Conservation (phyloP, 1,140 invertebrate genomes). For the Platyura marginata region DNA sequence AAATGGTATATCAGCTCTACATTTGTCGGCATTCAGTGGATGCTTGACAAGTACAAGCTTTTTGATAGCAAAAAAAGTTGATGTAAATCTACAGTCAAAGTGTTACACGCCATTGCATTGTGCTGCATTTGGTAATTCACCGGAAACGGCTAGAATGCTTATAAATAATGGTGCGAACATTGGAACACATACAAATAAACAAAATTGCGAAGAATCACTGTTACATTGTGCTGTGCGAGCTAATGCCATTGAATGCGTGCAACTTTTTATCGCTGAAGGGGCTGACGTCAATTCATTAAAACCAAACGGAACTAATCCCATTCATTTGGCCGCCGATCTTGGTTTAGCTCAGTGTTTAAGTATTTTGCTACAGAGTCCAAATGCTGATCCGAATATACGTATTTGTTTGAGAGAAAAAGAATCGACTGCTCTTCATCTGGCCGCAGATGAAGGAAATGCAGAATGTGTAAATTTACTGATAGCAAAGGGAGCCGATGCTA, state of each 20-base stretch:
- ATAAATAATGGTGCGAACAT: constrained; percentile 43
- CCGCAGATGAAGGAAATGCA: constrained; percentile 55
- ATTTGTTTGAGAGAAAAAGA: constrained; percentile 45
- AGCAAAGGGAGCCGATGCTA: constrained; percentile 48
- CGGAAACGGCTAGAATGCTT: constrained; percentile 48
- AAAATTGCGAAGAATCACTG: constrained; percentile 51
- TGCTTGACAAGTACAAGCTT: constrained; percentile 47
- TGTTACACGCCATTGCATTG: constrained; percentile 59
- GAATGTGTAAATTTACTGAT: constrained; percentile 54
- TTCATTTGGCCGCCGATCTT: constrained; percentile 57
- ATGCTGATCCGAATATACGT: constrained; percentile 34
- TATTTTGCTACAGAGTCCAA: constrained; percentile 44
- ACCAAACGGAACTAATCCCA: constrained; percentile 48
- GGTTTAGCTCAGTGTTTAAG: constrained; percentile 47
- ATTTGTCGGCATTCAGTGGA: constrained; percentile 58
- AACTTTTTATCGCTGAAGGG: constrained; percentile 48
- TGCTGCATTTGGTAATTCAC: constrained; percentile 59
- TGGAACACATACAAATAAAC: constrained; percentile 30
- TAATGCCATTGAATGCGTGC: constrained; percentile 51
- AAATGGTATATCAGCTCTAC: constrained; percentile 46
- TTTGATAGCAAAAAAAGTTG: constrained; percentile 43
- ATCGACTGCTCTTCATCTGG: constrained; percentile 59
- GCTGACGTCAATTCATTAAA: constrained; percentile 47
- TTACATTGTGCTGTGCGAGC: constrained; percentile 57
- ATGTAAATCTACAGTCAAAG: constrained; percentile 43